Evolutionary conservation across 2,888 invertebrate genomes (phyloP).

Genomic region (Cartodere bifasciata): DNA sequence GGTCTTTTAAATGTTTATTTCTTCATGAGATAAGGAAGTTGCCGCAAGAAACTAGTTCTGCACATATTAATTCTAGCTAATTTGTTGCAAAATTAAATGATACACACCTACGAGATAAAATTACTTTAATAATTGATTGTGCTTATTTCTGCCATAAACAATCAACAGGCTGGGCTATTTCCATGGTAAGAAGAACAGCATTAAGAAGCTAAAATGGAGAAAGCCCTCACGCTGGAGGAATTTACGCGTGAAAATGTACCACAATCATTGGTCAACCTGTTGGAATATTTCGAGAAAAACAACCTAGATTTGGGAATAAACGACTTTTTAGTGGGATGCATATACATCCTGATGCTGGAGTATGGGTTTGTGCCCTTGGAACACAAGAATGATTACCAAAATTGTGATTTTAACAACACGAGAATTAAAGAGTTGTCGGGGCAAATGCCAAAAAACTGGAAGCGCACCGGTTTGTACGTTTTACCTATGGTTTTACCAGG

Average conservation of each 20-base stretch:
- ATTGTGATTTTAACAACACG: conserved; percentile 22
- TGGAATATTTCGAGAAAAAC: conserved; percentile 18
- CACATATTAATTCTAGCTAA: no score
- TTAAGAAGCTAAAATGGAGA: conserved; percentile 28
- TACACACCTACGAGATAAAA: no score
- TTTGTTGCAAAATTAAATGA: no score
- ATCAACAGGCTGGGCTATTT: conserved; percentile 24
- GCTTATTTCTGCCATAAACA: no score
- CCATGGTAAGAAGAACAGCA: no score
- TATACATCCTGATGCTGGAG: conserved; percentile 32
- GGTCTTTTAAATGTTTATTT: no score
- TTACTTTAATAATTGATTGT: no score
- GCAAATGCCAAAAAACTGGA: conserved; percentile 23
- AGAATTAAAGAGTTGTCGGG: conserved; percentile 20
- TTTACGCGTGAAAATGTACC: conserved; percentile 23
- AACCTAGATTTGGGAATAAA: conserved; percentile 13
- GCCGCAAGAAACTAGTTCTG: no score
- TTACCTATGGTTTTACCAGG: conserved; percentile 22
- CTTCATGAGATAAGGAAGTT: no score
- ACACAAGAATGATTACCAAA: conserved; percentile 14
- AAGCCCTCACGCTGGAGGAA: conserved; percentile 29
- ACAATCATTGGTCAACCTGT: conserved; percentile 23
- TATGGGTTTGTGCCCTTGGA: conserved; percentile 28
- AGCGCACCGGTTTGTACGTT: conserved; percentile 17
- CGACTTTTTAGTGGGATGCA: conserved; percentile 28